Conservation (phyloP, 2,113 vertebrate genomes). For the Thomomys bottae region DNA sequence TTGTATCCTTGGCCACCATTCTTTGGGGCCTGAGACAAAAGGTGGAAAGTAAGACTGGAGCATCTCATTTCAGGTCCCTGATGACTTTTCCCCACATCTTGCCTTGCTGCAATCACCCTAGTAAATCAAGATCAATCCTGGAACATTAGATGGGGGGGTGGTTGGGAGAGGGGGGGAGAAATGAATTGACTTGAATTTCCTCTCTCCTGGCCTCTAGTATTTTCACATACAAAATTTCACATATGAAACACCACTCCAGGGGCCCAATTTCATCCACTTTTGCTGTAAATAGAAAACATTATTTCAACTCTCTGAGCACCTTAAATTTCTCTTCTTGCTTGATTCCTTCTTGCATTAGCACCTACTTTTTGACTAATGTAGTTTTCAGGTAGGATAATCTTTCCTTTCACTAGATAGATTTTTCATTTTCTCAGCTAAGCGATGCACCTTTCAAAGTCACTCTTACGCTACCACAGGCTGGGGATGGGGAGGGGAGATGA, state of each 20-base stretch:
- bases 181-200: background rate
- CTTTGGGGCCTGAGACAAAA: background rate
- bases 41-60: background rate
- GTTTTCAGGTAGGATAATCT: background rate
- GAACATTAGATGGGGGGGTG: no score
- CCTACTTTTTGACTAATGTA: background rate
- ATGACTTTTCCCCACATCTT: background rate
- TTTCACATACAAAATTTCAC: background rate
- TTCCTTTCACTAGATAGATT: background rate
- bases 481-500: background rate
- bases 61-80: background rate
- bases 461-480: rapidly evolving
- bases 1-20: background rate
- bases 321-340: background rate
- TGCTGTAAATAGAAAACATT: background rate
- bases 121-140: background rate
- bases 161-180: no score
- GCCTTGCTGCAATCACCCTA: background rate
- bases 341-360: background rate
- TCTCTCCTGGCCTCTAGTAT: background rate
- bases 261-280: background rate
- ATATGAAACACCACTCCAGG: background rate
- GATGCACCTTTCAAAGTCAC: background rate
- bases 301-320: background rate
- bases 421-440: background rate